Evolutionary conservation across 2,888 invertebrate species (phyloP).

Genomic region (Rapana venosa): DNA sequence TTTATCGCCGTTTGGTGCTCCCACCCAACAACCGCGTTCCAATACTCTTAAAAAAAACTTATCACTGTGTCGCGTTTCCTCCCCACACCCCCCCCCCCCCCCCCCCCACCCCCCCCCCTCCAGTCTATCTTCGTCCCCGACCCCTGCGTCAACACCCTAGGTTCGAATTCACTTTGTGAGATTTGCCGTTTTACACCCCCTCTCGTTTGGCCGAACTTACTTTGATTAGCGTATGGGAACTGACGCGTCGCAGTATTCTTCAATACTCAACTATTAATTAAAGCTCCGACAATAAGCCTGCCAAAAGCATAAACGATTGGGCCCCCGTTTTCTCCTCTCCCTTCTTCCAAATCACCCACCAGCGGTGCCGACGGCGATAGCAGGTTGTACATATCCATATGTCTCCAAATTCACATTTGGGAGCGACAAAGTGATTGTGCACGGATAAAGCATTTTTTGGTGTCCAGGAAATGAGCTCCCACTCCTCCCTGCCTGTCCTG

Average conservation of each 20-base stretch:
- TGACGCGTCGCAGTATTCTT: conserved; percentile 50
- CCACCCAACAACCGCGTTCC: background rate
- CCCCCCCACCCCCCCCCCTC: background rate
- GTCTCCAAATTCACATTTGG: conserved; percentile 47
- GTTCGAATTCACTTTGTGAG: conserved; percentile 49
- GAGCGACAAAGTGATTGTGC: conserved; percentile 37
- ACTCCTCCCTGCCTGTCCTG: conserved; percentile 32
- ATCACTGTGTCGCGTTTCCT: conserved; percentile 48
- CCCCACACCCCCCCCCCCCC: conserved; percentile 39
- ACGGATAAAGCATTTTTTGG: conserved; percentile 45
- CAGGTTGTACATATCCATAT: conserved; percentile 48
- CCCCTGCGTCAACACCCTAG: conserved; percentile 37
- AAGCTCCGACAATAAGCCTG: conserved; percentile 36
- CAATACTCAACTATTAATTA: conserved; percentile 56
- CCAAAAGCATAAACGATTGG: conserved; percentile 34
- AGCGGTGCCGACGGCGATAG: conserved; percentile 21
- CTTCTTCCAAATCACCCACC: conserved; percentile 3
- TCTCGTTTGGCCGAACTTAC: conserved; percentile 47
- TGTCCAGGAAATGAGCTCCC: conserved; percentile 46
- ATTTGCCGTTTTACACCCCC: background rate
- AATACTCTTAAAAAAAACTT: conserved; percentile 34
- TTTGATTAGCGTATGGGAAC: conserved; percentile 50
- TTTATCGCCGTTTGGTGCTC: conserved; percentile 26
- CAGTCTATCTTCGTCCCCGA: background rate
- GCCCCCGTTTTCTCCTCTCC: background rate